phyloP scores from a whole-genome alignment of 92 coral and sea anemone species.

The Isaurus tuberculatus region DNA sequence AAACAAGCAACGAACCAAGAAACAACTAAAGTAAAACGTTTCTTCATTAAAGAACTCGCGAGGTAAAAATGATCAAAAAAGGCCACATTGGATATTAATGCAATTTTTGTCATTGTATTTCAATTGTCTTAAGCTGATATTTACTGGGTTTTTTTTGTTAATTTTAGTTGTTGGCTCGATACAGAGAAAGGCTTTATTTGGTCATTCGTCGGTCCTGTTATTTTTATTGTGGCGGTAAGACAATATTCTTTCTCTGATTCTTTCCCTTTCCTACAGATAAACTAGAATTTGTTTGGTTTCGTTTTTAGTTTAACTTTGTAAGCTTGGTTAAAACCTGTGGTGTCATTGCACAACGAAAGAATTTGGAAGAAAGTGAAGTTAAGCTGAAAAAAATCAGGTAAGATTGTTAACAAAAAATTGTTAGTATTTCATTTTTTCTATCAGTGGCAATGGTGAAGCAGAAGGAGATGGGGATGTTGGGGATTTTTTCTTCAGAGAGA shows the following conservation, averaged over 20 bases:
- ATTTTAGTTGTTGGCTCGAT: conserved; percentile 60
- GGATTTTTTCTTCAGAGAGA: too few relatives aligned
- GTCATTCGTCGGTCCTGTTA: conserved; percentile 58
- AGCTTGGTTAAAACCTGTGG: conserved; percentile 41
- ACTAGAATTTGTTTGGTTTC: not conserved
- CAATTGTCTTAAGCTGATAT: too few relatives aligned
- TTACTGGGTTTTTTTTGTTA: not conserved
- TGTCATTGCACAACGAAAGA: conserved; percentile 19
- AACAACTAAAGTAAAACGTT: too few relatives aligned
- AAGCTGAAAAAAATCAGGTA: conserved; percentile 18
- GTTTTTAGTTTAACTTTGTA: conserved; percentile 27
- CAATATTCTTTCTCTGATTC: not conserved
- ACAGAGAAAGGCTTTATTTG: conserved; percentile 52
- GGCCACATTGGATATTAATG: too few relatives aligned
- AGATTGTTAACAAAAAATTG: not conserved
- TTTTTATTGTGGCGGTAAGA: conserved; percentile 57
- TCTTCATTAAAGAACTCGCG: too few relatives aligned
- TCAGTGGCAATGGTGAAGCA: not conserved
- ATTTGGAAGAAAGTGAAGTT: not conserved
- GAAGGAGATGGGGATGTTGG: too few relatives aligned
- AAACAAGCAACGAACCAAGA: too few relatives aligned
- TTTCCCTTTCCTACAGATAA: not conserved
- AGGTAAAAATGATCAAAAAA: too few relatives aligned
- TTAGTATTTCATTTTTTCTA: not conserved
- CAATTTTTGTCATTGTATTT: not conserved